Conservation (phyloP, 2,888 invertebrate genomes). For the Rhamnusium bicolor region DNA sequence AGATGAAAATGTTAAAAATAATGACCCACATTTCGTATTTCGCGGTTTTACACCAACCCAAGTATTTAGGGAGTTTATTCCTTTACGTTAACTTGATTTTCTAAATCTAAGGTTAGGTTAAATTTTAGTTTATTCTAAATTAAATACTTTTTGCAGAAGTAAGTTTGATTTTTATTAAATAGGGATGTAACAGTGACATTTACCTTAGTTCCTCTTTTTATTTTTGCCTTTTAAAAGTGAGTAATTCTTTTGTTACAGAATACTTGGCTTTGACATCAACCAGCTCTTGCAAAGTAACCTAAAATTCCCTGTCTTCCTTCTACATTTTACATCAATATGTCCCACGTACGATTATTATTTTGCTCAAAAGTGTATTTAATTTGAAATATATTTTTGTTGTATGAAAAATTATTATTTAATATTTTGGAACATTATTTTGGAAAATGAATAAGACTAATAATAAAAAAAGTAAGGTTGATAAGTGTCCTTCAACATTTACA, state of each 20-base stretch:
- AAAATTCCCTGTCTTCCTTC: slow-evolving; percentile 48
- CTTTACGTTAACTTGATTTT: slow-evolving; percentile 29
- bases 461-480: slow-evolving; percentile 56
- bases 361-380: slow-evolving; percentile 35
- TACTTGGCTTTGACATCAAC: slow-evolving; percentile 32
- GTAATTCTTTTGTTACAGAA: slow-evolving; percentile 28
- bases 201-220: slow-evolving; percentile 16
- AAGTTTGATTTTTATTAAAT: slow-evolving; percentile 22
- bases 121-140: slow-evolving; percentile 32
- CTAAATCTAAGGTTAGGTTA: slow-evolving; percentile 41
- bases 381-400: slow-evolving; percentile 42
- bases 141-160: slow-evolving; percentile 19
- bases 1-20: neutral
- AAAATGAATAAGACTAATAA: slow-evolving; percentile 58
- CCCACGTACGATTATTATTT: slow-evolving; percentile 41
- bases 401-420: slow-evolving; percentile 33
- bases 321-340: slow-evolving; percentile 50
- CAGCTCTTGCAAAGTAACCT: slow-evolving; percentile 49
- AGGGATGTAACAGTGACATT: slow-evolving; percentile 4
- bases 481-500: slow-evolving; percentile 57
- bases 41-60: slow-evolving; percentile 10
- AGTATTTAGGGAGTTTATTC: slow-evolving; percentile 13
- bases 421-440: slow-evolving; percentile 25
- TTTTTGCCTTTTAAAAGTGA: neutral
- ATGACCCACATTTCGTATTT: slow-evolving; percentile 11